Evolutionary conservation across 1,140 invertebrate genomes (phyloP).

Genomic region (Scaptodrosophila lebanonensis): DNA sequence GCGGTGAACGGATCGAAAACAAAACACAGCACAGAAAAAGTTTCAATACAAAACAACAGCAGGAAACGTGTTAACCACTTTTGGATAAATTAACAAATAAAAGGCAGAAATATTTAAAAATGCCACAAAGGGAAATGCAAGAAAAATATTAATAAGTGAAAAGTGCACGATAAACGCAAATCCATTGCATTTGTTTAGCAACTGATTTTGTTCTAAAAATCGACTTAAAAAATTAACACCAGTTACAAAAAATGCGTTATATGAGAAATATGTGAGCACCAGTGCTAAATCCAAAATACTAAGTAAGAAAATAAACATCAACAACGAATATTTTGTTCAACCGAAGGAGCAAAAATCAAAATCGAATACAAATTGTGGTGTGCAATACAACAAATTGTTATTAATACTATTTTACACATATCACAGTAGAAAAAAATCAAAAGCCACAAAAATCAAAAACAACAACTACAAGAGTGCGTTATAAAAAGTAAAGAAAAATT

Average conservation of each 20-base stretch:
- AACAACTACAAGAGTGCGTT: constrained; percentile 17
- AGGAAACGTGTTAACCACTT: constrained; percentile 41
- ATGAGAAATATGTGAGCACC: not conserved
- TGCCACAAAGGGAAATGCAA: constrained; percentile 36
- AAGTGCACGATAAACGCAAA: constrained; percentile 15
- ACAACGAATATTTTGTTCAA: constrained; percentile 8
- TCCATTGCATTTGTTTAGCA: constrained; percentile 16
- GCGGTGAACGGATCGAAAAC: constrained; percentile 44
- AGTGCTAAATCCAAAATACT: not conserved
- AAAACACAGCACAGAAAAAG: constrained; percentile 10
- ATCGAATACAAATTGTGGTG: constrained; percentile 50
- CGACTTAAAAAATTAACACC: constrained; percentile 37
- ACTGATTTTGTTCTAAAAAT: constrained; percentile 75
- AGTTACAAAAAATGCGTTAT: constrained; percentile 17
- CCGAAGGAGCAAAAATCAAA: constrained; percentile 19
- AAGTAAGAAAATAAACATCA: constrained; percentile 1
- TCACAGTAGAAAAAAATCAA: constrained; percentile 7
- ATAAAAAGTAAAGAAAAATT: constrained; percentile 15
- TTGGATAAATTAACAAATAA: constrained; percentile 8
- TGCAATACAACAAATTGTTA: constrained; percentile 34
- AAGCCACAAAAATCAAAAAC: constrained; percentile 6
- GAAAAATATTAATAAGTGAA: constrained; percentile 23
- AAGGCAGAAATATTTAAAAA: constrained; percentile 30
- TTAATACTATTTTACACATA: constrained; percentile 17
- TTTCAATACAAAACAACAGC: constrained; percentile 6